phyloP scores from a whole-genome alignment of 2,888 invertebrate genomes.

The Lepas anatifera region DNA sequence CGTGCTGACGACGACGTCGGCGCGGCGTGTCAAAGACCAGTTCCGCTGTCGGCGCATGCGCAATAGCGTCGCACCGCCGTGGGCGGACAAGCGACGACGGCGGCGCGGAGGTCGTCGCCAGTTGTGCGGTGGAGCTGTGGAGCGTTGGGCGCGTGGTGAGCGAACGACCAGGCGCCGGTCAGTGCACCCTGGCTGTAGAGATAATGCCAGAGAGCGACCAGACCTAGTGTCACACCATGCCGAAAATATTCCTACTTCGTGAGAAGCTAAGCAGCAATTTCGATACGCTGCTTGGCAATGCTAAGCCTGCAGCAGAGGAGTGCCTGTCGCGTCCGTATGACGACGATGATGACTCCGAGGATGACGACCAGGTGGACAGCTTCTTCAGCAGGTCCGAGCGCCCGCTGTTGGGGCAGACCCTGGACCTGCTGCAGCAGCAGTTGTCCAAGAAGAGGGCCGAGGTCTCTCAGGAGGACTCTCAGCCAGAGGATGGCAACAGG shows the following conservation, averaged over 20 bases:
- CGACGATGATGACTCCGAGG: neutral
- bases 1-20: neutral
- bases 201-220: neutral
- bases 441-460: no score
- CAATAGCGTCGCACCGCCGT: neutral
- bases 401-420: neutral
- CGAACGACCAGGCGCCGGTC: neutral
- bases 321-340: neutral
- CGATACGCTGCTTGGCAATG: neutral
- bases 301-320: neutral
- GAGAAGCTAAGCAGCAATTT: constrained; percentile 10
- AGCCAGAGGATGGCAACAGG: no score
- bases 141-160: neutral
- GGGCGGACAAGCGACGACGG: neutral
- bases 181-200: no score
- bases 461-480: no score
- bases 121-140: neutral
- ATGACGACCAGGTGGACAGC: neutral
- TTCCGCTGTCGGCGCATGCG: neutral
- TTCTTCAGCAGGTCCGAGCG: neutral
- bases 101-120: neutral
- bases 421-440: neutral
- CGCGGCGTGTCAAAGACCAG: constrained; percentile 6
- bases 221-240: neutral
- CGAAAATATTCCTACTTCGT: neutral